Percentiles rank a stretch among this genome's conserved stretches.
These are phyloP conservation scores for Odontomachus brunneus DNA, from an alignment of 1,140 invertebrate genomes.

Conservation along the genomic window DNA sequence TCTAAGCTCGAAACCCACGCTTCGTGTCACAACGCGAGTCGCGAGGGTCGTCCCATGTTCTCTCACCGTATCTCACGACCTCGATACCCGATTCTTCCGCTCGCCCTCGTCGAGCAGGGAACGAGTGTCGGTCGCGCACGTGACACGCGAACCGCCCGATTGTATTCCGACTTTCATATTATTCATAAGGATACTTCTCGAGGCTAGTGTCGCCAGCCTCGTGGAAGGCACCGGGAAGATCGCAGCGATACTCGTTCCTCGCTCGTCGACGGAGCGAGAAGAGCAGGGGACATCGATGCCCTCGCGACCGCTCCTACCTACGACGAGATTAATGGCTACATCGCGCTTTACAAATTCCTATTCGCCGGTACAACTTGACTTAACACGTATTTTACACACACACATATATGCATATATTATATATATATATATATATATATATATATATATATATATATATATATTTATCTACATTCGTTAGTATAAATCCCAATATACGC, in stretches of 20 bases:
- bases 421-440: conserved; percentile 57
- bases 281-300: conserved; percentile 17
- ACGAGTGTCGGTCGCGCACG: conserved; percentile 14
- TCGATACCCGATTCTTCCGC: conserved; percentile 8
- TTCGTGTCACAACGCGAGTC: conserved; percentile 9
- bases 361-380: conserved; percentile 40
- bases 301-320: conserved; percentile 19
- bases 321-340: conserved; percentile 50
- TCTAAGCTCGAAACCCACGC: conserved; percentile 16
- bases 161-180: background rate
- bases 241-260: conserved; percentile 1
- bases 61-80: background rate
- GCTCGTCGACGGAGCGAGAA: background rate
- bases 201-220: background rate
- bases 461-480: conserved; percentile 66
- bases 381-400: conserved; percentile 61
- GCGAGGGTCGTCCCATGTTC: conserved; percentile 18
- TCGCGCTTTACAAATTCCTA: conserved; percentile 52
- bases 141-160: background rate
- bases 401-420: conserved; percentile 32
- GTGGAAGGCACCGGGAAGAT: background rate
- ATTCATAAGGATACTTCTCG: background rate
- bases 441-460: conserved; percentile 56
- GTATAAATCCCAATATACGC: conserved; percentile 73
- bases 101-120: background rate